Percentiles rank a stretch among this genome's conserved stretches.
These are phyloP conservation scores for Cloeon dipterum DNA, from an alignment of 2,888 invertebrate genomes.

Conservation along the genomic window DNA sequence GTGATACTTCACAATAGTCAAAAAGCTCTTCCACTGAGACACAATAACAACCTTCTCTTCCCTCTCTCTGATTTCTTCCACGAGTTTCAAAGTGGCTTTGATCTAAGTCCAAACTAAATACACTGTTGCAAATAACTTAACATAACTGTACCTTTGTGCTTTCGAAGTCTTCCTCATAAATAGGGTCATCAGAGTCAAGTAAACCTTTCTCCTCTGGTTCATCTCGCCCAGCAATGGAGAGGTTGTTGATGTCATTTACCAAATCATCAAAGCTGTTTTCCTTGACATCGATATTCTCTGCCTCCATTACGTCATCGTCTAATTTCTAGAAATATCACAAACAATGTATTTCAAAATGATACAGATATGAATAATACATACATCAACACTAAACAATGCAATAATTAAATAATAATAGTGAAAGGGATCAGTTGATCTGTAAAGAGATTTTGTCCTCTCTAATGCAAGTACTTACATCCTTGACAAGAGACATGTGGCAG, in stretches of 20 bases:
- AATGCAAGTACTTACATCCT: slow-evolving; percentile 26
- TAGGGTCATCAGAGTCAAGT: slow-evolving; percentile 42
- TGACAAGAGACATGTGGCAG: slow-evolving; percentile 69
- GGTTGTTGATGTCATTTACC: slow-evolving; percentile 36
- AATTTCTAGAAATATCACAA: neutral
- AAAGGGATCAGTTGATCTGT: too few species aligned
- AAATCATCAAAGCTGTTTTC: slow-evolving; percentile 29
- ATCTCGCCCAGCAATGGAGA: slow-evolving; percentile 18
- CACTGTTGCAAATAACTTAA: neutral
- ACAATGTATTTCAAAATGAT: too few species aligned
- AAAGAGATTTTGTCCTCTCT: too few species aligned
- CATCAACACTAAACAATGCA: neutral
- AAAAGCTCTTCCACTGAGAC: slow-evolving; percentile 77
- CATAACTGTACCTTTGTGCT: slow-evolving; percentile 33
- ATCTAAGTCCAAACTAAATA: slow-evolving; percentile 17
- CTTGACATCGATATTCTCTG: slow-evolving; percentile 19
- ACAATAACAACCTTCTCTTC: slow-evolving; percentile 62
- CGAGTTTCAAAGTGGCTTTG: slow-evolving; percentile 28
- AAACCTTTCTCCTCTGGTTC: slow-evolving; percentile 17
- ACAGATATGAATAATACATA: neutral
- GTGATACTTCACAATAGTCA: slow-evolving; percentile 45
- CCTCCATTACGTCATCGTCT: slow-evolving; percentile 11
- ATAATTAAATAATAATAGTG: slow-evolving; percentile 2
- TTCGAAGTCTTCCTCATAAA: slow-evolving; percentile 31
- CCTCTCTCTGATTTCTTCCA: slow-evolving; percentile 20